These are phyloP conservation scores for Falco concolor DNA, from an alignment of 2,797 vertebrate genomes.

Conservation along the genomic window DNA sequence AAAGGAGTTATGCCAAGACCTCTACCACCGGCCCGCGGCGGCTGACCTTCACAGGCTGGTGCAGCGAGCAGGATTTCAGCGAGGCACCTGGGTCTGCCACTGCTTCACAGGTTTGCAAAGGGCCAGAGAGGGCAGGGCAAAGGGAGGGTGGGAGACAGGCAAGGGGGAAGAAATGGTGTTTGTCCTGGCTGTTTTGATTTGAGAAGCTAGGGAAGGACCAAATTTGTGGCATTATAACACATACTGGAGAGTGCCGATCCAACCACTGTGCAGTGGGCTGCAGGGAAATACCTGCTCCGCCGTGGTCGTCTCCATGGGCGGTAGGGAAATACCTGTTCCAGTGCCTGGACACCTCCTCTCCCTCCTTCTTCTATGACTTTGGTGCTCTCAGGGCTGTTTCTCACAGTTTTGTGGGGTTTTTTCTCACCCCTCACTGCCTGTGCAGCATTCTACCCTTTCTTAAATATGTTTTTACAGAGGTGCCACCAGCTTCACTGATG, in stretches of 20 bases:
- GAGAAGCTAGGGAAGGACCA: not conserved
- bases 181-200: not conserved
- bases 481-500: not conserved
- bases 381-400: not conserved
- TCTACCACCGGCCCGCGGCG: fast-evolving
- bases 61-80: not conserved
- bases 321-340: not conserved
- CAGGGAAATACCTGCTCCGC: not conserved
- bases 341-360: not conserved
- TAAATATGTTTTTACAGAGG: not conserved
- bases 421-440: not conserved
- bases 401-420: not conserved
- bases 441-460: not conserved
- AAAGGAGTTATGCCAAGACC: not conserved
- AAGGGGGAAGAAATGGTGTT: not conserved
- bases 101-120: not conserved
- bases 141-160: not conserved
- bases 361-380: not conserved
- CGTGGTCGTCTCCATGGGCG: not conserved
- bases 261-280: not conserved
- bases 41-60: not conserved
- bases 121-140: not conserved
- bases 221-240: not conserved
- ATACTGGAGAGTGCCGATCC: not conserved
- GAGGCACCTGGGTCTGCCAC: not conserved